A percentile compares a stretch with the other conserved stretches of the same genome.
phyloP scores from a whole-genome alignment of 2,888 invertebrate species.

The Caenorhabditis wallacei region DNA sequence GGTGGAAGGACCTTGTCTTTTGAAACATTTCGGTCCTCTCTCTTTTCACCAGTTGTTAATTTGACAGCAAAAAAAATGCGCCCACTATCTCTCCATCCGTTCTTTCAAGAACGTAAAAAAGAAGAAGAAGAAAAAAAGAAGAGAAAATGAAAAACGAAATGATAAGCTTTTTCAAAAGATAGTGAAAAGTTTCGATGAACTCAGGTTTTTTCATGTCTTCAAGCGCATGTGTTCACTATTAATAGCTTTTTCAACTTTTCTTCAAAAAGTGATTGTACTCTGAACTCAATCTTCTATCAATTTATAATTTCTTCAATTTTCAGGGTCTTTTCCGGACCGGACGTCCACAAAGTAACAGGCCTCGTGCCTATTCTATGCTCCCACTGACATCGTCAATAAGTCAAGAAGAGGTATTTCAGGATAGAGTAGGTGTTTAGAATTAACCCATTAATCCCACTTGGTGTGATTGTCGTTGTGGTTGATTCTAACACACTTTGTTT shows the following conservation, averaged over 20 bases:
- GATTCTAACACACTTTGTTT: constrained; percentile 42
- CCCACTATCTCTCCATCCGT: constrained; percentile 17
- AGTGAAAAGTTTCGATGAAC: constrained; percentile 49
- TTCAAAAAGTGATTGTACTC: neutral
- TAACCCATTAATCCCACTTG: constrained; percentile 24
- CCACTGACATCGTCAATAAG: constrained; percentile 70
- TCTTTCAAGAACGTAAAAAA: constrained; percentile 40
- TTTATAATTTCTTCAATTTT: constrained; percentile 29
- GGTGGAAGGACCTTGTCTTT: constrained; percentile 20
- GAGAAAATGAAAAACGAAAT: constrained; percentile 30
- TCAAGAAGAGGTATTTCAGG: constrained; percentile 70
- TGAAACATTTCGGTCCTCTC: constrained; percentile 38
- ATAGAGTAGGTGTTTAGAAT: constrained; percentile 56
- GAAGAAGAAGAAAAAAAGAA: neutral
- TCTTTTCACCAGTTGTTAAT: constrained; percentile 55
- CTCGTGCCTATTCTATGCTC: constrained; percentile 76
- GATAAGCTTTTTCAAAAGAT: constrained; percentile 44
- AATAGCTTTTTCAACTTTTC: neutral
- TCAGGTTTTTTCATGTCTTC: constrained; percentile 14
- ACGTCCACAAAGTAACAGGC: constrained; percentile 65
- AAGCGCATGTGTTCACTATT: constrained; percentile 15
- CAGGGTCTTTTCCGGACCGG: constrained; percentile 74
- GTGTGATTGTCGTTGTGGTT: constrained; percentile 51
- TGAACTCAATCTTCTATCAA: neutral
- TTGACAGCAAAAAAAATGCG: constrained; percentile 41